phyloP scores from a whole-genome alignment of 53 echinoderm and acorn worm species.

The Holothuria leucospilota region DNA sequence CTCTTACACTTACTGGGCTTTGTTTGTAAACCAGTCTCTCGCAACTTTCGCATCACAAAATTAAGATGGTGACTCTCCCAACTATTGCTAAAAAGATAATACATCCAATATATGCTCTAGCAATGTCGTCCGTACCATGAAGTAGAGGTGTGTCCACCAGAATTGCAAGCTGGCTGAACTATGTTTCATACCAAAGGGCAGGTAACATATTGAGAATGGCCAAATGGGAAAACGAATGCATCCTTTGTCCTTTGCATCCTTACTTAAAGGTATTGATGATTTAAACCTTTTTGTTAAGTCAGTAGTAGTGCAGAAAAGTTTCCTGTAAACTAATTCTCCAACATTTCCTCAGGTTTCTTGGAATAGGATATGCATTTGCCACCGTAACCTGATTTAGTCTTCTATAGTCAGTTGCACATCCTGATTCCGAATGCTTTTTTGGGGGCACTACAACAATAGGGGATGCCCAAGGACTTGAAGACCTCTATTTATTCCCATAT shows the following conservation, averaged over 20 bases:
- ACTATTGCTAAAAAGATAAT: too few species aligned
- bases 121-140: not conserved
- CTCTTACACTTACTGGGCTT: too few species aligned
- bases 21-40: too few species aligned
- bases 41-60: too few species aligned
- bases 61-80: too few species aligned
- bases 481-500: slow-evolving; percentile 43
- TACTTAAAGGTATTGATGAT: slow-evolving; percentile 55
- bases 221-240: slow-evolving; percentile 57
- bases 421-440: slow-evolving; percentile 17
- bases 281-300: slow-evolving; percentile 69
- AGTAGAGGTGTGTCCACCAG: slow-evolving; percentile 22
- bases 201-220: slow-evolving; percentile 48
- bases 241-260: slow-evolving; percentile 28
- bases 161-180: not conserved
- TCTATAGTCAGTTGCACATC: slow-evolving; percentile 21
- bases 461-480: slow-evolving; percentile 16
- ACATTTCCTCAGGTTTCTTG: not conserved
- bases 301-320: slow-evolving; percentile 52
- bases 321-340: too few species aligned
- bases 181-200: slow-evolving; percentile 71
- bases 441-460: slow-evolving; percentile 6
- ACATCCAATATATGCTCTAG: slow-evolving; percentile 58
- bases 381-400: slow-evolving; percentile 36
- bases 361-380: slow-evolving; percentile 1